These are phyloP conservation scores for Drosophila mimetica DNA, from an alignment of 2,888 invertebrate genomes.

Conservation along the genomic window DNA sequence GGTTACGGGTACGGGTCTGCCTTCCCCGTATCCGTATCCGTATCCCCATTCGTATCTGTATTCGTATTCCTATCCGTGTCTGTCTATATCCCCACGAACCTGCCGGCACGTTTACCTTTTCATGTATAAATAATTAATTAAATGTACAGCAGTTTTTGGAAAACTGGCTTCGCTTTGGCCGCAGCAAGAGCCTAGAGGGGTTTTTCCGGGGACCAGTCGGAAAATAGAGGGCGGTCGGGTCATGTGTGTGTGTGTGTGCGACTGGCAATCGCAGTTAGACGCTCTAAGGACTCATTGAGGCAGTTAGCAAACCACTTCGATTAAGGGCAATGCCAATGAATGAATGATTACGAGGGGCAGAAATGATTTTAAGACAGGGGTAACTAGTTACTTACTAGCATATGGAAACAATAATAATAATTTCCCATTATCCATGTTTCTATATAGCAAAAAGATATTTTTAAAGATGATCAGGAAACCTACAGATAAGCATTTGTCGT, in stretches of 20 bases:
- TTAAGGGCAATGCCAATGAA: slow-evolving; percentile 55
- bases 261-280: slow-evolving; percentile 52
- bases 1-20: slow-evolving; percentile 24
- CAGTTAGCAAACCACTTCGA: slow-evolving; percentile 64
- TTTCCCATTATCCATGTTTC: no score
- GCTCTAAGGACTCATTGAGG: slow-evolving; percentile 57
- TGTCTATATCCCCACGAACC: slow-evolving; percentile 39
- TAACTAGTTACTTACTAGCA: no score
- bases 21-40: not conserved
- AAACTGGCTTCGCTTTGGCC: slow-evolving; percentile 31
- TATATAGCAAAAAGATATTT: no score
- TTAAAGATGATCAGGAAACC: no score
- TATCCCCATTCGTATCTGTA: not conserved
- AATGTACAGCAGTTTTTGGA: slow-evolving; percentile 72
- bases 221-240: not conserved
- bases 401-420: no score
- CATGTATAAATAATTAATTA: slow-evolving; percentile 79
- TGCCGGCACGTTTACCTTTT: slow-evolving; percentile 76
- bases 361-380: no score
- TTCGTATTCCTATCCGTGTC: slow-evolving; percentile 10
- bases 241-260: slow-evolving; percentile 10
- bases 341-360: slow-evolving; percentile 6
- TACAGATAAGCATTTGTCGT: no score
- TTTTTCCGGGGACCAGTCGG: not conserved
- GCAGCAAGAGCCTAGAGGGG: not conserved